These are phyloP conservation scores for Andrena camellia DNA, from an alignment of 2,888 invertebrate genomes.

Conservation along the genomic window DNA sequence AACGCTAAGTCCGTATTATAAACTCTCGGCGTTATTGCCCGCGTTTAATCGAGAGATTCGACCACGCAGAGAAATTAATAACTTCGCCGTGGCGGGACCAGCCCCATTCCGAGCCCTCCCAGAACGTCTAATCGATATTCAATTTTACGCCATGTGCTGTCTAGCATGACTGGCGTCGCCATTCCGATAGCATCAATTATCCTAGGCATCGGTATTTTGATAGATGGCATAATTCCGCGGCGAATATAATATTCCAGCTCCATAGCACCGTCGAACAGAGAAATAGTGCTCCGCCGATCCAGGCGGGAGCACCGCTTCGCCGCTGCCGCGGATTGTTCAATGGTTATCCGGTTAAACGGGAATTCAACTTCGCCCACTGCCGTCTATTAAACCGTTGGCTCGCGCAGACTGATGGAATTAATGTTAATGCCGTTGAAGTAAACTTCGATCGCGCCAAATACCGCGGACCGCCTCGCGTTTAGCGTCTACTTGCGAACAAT, in stretches of 20 bases:
- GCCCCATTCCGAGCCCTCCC: constrained; percentile 61
- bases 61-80: constrained; percentile 69
- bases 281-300: constrained; percentile 64
- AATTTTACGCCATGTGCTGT: constrained; percentile 76
- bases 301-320: constrained; percentile 41
- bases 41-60: constrained; percentile 71
- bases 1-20: constrained; percentile 45
- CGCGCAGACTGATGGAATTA: constrained; percentile 44
- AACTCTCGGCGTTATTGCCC: constrained; percentile 59
- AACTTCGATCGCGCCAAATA: constrained; percentile 11
- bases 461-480: neutral
- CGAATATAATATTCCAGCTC: constrained; percentile 71
- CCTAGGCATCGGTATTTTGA: constrained; percentile 76
- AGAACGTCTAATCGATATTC: constrained; percentile 75
- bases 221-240: constrained; percentile 74
- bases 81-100: constrained; percentile 60
- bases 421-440: constrained; percentile 42
- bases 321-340: constrained; percentile 36
- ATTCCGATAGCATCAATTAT: constrained; percentile 75
- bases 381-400: constrained; percentile 35
- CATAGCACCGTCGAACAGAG: constrained; percentile 56
- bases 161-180: constrained; percentile 75
- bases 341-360: constrained; percentile 51
- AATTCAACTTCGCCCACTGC: constrained; percentile 32
- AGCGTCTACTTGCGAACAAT: constrained; percentile 7